Percentiles rank a stretch among this genome's conserved stretches.
These are phyloP conservation scores for Argentina silus DNA, from an alignment of 2,797 vertebrate species.

Conservation along the genomic window DNA sequence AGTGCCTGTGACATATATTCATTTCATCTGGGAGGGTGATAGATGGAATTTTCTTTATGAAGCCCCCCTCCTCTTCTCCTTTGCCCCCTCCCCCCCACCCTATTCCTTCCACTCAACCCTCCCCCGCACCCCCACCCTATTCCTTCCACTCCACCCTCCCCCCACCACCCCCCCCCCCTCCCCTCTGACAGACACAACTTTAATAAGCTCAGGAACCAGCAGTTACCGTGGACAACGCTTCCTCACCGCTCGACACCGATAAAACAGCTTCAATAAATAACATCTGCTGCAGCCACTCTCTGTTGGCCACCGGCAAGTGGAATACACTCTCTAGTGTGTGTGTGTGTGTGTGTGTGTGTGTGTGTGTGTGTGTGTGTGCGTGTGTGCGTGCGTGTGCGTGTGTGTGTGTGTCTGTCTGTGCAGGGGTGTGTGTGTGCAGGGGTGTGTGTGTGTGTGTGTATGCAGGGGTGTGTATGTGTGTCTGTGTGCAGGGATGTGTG, in stretches of 20 bases:
- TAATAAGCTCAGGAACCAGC: slow-evolving; percentile 80
- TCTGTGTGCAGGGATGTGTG: too few species aligned
- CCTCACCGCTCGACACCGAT: slow-evolving; percentile 74
- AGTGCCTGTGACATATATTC: slow-evolving; percentile 83
- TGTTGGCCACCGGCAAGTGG: slow-evolving; percentile 38
- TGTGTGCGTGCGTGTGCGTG: too few species aligned
- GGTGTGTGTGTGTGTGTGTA: too few species aligned
- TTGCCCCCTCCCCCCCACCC: too few species aligned
- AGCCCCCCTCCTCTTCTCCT: too few species aligned
- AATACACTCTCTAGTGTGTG: too few species aligned
- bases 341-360: too few species aligned
- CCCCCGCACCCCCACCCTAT: slow-evolving; percentile 50
- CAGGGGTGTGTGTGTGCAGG: too few species aligned
- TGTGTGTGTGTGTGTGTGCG: too few species aligned
- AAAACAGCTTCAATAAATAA: slow-evolving; percentile 79
- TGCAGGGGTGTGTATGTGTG: too few species aligned
- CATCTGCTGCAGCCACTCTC: slow-evolving; percentile 71
- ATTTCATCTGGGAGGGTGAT: slow-evolving; percentile 85
- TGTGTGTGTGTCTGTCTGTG: too few species aligned
- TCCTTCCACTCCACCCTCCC: slow-evolving; percentile 30
- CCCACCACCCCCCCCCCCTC: slow-evolving; percentile 57
- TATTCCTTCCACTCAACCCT: too few species aligned
- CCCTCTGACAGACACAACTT: slow-evolving; percentile 75
- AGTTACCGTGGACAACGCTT: slow-evolving; percentile 65
- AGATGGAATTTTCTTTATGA: slow-evolving; percentile 84